These are phyloP conservation scores for Nyleta sp. DNA, from an alignment of 2,888 invertebrate species.

Conservation along the genomic window DNA sequence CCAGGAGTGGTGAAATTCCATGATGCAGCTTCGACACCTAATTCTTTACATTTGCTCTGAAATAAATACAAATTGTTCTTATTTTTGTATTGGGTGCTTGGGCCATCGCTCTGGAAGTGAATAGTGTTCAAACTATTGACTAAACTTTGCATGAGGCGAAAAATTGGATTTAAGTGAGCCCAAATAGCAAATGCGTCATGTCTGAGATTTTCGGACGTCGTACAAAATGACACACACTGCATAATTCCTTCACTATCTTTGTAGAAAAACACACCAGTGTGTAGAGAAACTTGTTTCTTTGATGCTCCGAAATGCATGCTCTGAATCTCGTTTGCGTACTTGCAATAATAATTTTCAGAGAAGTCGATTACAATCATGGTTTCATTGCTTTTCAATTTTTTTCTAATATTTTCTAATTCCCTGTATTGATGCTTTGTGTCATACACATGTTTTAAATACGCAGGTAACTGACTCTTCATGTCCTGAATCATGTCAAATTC, in stretches of 20 bases:
- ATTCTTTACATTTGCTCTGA: conserved; percentile 26
- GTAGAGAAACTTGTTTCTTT: conserved; percentile 39
- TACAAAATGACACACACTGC: conserved; percentile 48
- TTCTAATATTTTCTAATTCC: conserved; percentile 19
- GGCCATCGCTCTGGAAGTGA: conserved; percentile 44
- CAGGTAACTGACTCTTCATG: conserved; percentile 14
- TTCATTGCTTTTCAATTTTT: conserved; percentile 19
- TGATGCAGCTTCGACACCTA: conserved; percentile 19
- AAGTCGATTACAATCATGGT: conserved; percentile 30
- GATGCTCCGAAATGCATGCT: conserved; percentile 39
- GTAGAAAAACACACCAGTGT: conserved; percentile 49
- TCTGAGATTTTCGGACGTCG: conserved; percentile 38
- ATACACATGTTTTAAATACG: conserved; percentile 18
- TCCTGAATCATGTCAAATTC: conserved; percentile 16
- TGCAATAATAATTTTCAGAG: conserved; percentile 39
- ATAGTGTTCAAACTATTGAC: conserved; percentile 20
- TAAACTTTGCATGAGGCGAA: conserved; percentile 16
- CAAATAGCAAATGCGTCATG: conserved; percentile 51
- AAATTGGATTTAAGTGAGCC: conserved; percentile 47
- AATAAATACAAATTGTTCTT: conserved; percentile 37
- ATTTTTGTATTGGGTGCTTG: conserved; percentile 46
- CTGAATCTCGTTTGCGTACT: conserved; percentile 37
- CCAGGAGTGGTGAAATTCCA: conserved; percentile 43
- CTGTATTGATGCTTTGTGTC: conserved; percentile 32
- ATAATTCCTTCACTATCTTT: neutral